phyloP scores from a whole-genome alignment of 2,888 invertebrate genomes.

The Ectobius pallidus region DNA sequence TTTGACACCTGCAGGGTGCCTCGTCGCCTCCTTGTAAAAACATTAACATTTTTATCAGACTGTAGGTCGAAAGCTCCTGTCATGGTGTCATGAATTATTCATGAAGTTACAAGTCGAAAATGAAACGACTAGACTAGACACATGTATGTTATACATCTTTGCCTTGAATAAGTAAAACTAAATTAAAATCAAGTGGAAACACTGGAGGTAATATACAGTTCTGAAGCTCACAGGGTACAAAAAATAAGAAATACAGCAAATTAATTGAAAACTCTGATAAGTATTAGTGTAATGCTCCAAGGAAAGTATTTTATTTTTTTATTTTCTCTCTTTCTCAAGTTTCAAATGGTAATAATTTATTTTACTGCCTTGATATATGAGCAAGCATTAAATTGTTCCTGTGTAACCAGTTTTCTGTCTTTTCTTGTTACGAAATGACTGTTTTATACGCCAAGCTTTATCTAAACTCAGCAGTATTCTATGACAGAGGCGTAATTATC shows the following conservation, averaged over 20 bases:
- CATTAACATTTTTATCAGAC: constrained; percentile 33
- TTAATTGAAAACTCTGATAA: constrained; percentile 4
- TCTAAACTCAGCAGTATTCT: not conserved
- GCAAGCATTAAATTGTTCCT: no score
- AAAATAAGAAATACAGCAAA: not conserved
- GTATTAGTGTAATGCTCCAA: not conserved
- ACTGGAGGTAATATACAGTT: not conserved
- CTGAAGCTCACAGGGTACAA: no score
- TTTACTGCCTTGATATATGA: not conserved
- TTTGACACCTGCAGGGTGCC: constrained; percentile 22
- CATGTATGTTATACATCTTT: not conserved
- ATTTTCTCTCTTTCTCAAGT: not conserved
- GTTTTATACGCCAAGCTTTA: not conserved
- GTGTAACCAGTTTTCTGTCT: not conserved
- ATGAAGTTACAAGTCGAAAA: constrained; percentile 4
- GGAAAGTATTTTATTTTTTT: no score
- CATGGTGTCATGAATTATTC: constrained; percentile 6
- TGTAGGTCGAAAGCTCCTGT: constrained; percentile 4
- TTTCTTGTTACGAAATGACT: not conserved
- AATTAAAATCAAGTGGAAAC: not conserved
- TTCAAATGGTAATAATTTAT: not conserved
- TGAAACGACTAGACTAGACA: not conserved
- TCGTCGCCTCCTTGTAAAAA: constrained; percentile 9
- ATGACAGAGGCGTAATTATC: not conserved
- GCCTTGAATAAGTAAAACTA: constrained; percentile 3